Conservation (phyloP, 1,140 invertebrate genomes). For the Halyomorpha halys region DNA sequence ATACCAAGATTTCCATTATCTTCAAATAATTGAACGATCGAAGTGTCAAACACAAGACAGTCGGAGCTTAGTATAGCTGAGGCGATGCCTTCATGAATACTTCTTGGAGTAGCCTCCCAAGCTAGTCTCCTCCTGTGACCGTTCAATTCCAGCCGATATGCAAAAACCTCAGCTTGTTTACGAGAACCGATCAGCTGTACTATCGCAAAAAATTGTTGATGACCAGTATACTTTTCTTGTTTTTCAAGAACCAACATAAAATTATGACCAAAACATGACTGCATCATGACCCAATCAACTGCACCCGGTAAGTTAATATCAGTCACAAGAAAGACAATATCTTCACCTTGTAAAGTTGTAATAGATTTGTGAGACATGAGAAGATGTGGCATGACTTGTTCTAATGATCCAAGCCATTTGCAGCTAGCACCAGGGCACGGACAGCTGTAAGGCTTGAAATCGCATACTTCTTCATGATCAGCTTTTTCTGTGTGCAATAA, state of each 20-base stretch:
- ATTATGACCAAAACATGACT: conserved; percentile 96
- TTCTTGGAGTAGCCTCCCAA: conserved; percentile 97
- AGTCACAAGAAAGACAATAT: conserved; percentile 98
- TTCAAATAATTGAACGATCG: conserved; percentile 94
- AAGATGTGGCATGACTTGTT: conserved; percentile 95
- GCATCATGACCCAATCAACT: conserved; percentile 99
- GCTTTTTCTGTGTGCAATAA: conserved; percentile 91
- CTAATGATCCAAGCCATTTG: conserved; percentile 96
- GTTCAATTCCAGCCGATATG: conserved; percentile 94
- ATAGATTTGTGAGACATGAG: conserved; percentile 98
- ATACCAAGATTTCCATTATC: conserved; percentile 99
- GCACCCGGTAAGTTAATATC: conserved; percentile 98
- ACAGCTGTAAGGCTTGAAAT: conserved; percentile 93
- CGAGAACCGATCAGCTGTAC: conserved; percentile 97
- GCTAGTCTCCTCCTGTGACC: conserved; percentile 85
- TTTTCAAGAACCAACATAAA: conserved; percentile 99
- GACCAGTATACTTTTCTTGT: conserved; percentile 94
- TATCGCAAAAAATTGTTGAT: conserved; percentile 98
- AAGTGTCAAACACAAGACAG: conserved; percentile 97
- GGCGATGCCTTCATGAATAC: conserved; percentile 97
- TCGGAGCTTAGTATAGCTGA: conserved; percentile 96
- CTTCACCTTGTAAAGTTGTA: conserved; percentile 82
- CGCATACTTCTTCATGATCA: conserved; percentile 96
- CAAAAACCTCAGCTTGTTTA: conserved; percentile 98
- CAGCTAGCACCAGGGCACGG: conserved; percentile 97